phyloP scores from a whole-genome alignment of 2,797 vertebrate species.

The Distichodus sexfasciatus region DNA sequence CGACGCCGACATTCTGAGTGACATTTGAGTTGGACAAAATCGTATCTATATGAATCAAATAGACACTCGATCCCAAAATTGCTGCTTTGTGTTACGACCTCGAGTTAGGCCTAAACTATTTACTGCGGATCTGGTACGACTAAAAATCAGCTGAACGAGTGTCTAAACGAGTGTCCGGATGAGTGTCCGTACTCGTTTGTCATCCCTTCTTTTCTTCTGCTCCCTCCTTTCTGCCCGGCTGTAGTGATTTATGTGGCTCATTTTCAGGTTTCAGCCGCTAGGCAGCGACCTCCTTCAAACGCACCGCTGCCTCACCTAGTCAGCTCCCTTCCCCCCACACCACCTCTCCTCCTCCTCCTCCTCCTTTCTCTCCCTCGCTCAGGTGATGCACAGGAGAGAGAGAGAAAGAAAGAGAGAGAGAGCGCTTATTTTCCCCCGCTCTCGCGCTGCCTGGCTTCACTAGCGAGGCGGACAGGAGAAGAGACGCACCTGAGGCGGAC shows the following conservation, averaged over 20 bases:
- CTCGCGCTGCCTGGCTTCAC: constrained; percentile 64
- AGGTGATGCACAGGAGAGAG: constrained; percentile 74
- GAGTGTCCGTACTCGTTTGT: neutral
- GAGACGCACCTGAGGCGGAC: constrained; percentile 52
- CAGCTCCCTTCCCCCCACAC: constrained; percentile 38
- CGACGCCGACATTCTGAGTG: too few species aligned
- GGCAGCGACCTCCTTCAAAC: constrained; percentile 73
- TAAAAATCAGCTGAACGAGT: too few species aligned
- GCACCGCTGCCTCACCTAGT: constrained; percentile 62
- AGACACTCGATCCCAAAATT: too few species aligned
- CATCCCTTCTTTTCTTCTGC: neutral
- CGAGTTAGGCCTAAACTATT: too few species aligned
- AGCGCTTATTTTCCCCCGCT: constrained; percentile 58
- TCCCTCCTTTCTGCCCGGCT: constrained; percentile 4
- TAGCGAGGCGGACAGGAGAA: constrained; percentile 60
- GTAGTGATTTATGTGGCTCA: constrained; percentile 50
- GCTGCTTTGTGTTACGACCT: too few species aligned
- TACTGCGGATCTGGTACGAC: too few species aligned
- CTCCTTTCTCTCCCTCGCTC: constrained; percentile 61
- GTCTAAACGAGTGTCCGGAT: too few species aligned
- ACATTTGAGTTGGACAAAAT: neutral
- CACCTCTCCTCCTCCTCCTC: too few species aligned
- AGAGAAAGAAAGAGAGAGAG: constrained; percentile 46
- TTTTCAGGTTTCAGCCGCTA: constrained; percentile 61
- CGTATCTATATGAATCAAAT: too few species aligned